phyloP scores from a whole-genome alignment of 1,140 invertebrate species.

The Frieseomelitta varia region DNA sequence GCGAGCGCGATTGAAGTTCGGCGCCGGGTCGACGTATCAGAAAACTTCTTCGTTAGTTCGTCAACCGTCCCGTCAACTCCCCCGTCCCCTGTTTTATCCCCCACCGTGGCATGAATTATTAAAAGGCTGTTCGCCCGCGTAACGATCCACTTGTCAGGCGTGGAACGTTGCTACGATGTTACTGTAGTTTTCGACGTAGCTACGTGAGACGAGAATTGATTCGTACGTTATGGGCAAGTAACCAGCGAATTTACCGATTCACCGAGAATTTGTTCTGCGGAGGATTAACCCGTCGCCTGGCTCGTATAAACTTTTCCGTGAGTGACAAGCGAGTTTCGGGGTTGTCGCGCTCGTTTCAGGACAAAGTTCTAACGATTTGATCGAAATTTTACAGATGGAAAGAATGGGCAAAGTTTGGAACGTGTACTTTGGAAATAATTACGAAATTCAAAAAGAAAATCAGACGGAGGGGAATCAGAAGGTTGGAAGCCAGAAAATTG shows the following conservation, averaged over 20 bases:
- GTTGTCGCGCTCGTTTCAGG: background rate
- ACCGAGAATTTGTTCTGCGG: background rate
- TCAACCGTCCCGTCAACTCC: background rate
- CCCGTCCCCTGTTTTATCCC: too few species aligned
- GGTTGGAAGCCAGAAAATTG: too few species aligned
- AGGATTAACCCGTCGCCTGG: background rate
- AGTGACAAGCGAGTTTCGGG: background rate
- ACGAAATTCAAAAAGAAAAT: too few species aligned
- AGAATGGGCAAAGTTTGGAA: too few species aligned
- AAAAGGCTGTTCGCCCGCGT: constrained; percentile 25
- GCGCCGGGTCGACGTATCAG: constrained; percentile 42
- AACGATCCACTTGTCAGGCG: constrained; percentile 23
- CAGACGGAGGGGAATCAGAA: too few species aligned
- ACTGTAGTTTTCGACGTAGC: background rate
- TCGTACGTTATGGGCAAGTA: constrained; percentile 2
- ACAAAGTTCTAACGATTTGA: background rate
- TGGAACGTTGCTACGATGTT: constrained; percentile 17
- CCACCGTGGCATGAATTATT: constrained; percentile 52
- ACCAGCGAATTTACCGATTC: constrained; percentile 21
- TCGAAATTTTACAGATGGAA: background rate
- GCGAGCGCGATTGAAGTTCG: constrained; percentile 14
- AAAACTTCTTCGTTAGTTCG: constrained; percentile 46
- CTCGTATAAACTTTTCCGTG: background rate
- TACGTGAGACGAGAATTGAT: constrained; percentile 8
- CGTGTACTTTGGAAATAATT: too few species aligned